A percentile compares a stretch with the other conserved stretches of the same genome.
Conservation (phyloP, 2,888 invertebrate genomes). For the Muscina levida region DNA sequence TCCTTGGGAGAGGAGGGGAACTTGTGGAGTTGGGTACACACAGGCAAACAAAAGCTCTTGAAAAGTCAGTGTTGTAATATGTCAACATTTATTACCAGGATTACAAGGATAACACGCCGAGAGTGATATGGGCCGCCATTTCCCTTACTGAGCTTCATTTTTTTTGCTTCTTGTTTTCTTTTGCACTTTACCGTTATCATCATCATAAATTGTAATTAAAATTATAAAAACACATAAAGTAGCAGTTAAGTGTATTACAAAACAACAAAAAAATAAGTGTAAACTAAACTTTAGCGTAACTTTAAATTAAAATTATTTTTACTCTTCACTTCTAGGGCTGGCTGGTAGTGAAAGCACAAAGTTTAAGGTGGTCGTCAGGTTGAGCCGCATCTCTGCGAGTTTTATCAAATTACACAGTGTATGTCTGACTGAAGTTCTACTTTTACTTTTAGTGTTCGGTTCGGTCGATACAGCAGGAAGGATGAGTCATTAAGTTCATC, state of each 20-base stretch:
- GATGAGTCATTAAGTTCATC: neutral
- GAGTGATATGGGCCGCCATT: too few relatives aligned
- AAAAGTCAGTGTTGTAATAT: slow-evolving; percentile 30
- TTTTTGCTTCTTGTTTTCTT: too few relatives aligned
- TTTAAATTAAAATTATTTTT: slow-evolving; percentile 10
- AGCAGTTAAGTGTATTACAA: neutral
- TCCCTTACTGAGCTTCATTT: too few relatives aligned
- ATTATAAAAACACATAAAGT: neutral
- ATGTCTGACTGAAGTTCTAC: neutral
- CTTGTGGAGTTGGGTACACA: neutral
- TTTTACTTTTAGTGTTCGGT: neutral
- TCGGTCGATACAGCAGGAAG: neutral
- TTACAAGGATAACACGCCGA: neutral
- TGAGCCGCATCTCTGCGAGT: neutral
- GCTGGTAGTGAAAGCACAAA: neutral
- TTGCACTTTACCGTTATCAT: neutral
- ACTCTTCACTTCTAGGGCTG: too few relatives aligned
- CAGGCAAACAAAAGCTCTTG: neutral
- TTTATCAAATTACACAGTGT: neutral
- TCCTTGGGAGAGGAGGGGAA: too few relatives aligned
- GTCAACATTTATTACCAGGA: slow-evolving; percentile 6
- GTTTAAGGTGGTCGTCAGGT: neutral
- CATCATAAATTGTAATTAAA: neutral
- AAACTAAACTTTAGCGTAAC: neutral
- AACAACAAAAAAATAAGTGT: neutral